Evolutionary conservation across 2,113 vertebrate genomes (phyloP).

Genomic region (Oncorhynchus kisutch): DNA sequence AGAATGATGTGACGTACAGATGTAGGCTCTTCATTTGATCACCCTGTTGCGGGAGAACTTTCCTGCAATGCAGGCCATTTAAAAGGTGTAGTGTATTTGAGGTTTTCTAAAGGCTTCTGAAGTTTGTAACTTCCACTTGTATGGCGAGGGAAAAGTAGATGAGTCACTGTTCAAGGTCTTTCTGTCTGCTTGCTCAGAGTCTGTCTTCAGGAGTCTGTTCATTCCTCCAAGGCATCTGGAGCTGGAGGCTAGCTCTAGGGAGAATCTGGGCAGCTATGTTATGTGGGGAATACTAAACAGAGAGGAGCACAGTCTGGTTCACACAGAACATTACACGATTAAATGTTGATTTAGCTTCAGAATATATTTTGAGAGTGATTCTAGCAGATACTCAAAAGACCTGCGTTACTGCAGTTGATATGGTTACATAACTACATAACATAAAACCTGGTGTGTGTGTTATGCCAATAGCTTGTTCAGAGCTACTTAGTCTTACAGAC

Average conservation of each 20-base stretch:
- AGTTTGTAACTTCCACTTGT: too few species aligned
- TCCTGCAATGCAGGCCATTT: too few species aligned
- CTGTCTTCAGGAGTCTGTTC: slow-evolving; percentile 10
- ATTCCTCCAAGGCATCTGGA: slow-evolving; percentile 33
- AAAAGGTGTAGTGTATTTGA: too few species aligned
- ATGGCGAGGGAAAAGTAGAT: too few species aligned
- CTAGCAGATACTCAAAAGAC: slow-evolving; percentile 27
- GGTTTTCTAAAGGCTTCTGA: too few species aligned
- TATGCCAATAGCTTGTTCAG: slow-evolving; percentile 19
- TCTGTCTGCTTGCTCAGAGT: slow-evolving; percentile 11
- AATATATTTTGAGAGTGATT: slow-evolving; percentile 30
- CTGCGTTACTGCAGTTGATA: slow-evolving; percentile 6
- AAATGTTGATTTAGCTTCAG: slow-evolving; percentile 13
- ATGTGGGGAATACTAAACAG: slow-evolving; percentile 44
- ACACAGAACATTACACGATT: slow-evolving; percentile 20
- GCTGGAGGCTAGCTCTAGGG: slow-evolving; percentile 51
- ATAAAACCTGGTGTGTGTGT: background rate
- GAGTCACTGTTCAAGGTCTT: background rate
- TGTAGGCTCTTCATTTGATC: background rate
- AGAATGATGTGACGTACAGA: slow-evolving; percentile 6
- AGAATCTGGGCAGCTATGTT: slow-evolving; percentile 30
- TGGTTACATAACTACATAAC: background rate
- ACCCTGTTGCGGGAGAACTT: too few species aligned
- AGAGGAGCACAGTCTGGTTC: slow-evolving; percentile 22
- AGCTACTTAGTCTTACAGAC: slow-evolving; percentile 31